phyloP scores from a whole-genome alignment of 2,113 vertebrate species.

The Gadus macrocephalus region DNA sequence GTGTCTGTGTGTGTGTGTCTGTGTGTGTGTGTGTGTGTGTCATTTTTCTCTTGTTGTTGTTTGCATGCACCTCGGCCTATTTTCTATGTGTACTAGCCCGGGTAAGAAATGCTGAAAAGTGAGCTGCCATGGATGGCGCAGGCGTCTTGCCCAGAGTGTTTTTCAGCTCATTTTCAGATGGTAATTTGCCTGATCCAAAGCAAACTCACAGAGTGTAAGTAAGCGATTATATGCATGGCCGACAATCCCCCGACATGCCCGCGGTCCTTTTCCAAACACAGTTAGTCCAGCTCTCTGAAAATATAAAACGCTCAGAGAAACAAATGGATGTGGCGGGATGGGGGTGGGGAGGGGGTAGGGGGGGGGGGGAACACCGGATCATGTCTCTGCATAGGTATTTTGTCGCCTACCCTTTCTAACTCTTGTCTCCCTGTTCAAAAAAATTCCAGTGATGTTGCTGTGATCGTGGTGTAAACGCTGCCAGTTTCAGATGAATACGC shows the following conservation, averaged over 20 bases:
- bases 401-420: not conserved
- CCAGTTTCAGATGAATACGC: too few species aligned
- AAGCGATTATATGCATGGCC: slow-evolving; percentile 89
- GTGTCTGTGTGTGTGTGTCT: slow-evolving; percentile 31
- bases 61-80: slow-evolving; percentile 22
- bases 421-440: not conserved
- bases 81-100: slow-evolving; percentile 14
- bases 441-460: not conserved
- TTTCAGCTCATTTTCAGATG: slow-evolving; percentile 88
- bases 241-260: slow-evolving; percentile 82
- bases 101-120: slow-evolving; percentile 53
- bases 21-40: slow-evolving; percentile 13
- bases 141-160: slow-evolving; percentile 83
- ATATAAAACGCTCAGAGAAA: slow-evolving; percentile 68
- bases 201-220: slow-evolving; percentile 84
- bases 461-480: not conserved
- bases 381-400: slow-evolving; percentile 18
- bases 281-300: slow-evolving; percentile 75
- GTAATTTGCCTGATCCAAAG: slow-evolving; percentile 85
- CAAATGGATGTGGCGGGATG: slow-evolving; percentile 36
- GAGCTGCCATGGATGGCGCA: slow-evolving; percentile 77
- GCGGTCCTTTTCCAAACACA: slow-evolving; percentile 77
- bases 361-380: not conserved
- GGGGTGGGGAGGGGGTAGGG: not conserved
- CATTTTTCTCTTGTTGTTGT: not conserved